phyloP scores from a whole-genome alignment of 2,797 vertebrate species.

The Pangasius macronema region DNA sequence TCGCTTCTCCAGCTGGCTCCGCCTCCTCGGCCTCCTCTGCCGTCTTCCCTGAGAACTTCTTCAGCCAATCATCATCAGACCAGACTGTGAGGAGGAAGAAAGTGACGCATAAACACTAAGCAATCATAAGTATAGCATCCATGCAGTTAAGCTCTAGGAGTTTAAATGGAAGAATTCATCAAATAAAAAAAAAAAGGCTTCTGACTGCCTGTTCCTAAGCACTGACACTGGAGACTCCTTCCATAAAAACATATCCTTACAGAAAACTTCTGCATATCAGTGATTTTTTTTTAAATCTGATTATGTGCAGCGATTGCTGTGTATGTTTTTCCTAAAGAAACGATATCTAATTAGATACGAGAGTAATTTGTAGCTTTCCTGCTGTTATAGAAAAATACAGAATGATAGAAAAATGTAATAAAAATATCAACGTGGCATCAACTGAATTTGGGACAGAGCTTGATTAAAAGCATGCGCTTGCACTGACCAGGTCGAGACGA shows the following conservation, averaged over 20 bases:
- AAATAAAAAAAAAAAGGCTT: too few species aligned
- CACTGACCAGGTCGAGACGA: constrained; percentile 91
- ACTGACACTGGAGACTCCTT: not conserved
- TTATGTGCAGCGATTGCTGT: not conserved
- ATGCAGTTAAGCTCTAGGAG: not conserved
- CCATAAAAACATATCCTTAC: not conserved
- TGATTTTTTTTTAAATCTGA: not conserved
- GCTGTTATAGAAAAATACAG: not conserved
- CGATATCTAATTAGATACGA: not conserved
- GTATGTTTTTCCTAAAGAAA: not conserved
- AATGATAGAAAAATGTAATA: not conserved
- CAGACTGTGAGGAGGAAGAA: constrained; percentile 79
- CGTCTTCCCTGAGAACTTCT: constrained; percentile 97
- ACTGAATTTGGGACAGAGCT: not conserved
- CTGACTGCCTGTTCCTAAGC: not conserved
- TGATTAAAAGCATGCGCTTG: not conserved
- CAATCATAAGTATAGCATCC: not conserved
- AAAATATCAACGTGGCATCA: not conserved
- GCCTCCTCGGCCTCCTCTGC: constrained; percentile 84
- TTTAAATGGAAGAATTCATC: not conserved
- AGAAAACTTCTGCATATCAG: not conserved
- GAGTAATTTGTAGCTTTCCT: not conserved
- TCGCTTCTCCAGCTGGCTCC: constrained; percentile 69
- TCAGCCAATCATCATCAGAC: constrained; percentile 98
- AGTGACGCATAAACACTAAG: not conserved